These are phyloP conservation scores for Chloroceryle inda DNA, from an alignment of 2,797 vertebrate species.

Conservation along the genomic window DNA sequence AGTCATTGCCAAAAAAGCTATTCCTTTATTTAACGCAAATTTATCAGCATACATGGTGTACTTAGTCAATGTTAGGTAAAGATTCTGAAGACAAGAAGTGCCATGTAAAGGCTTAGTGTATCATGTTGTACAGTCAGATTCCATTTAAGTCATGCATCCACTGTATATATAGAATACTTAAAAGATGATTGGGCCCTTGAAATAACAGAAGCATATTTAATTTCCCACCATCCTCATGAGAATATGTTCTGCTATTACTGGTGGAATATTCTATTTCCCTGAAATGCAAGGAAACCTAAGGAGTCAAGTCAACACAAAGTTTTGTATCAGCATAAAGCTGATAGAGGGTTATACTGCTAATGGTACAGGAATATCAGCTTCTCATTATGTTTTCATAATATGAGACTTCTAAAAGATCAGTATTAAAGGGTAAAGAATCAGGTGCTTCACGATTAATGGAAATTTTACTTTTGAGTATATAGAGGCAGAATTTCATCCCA, in stretches of 20 bases:
- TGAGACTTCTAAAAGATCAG: not conserved
- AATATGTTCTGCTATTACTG: not conserved
- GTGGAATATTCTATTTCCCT: not conserved
- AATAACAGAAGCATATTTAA: not conserved
- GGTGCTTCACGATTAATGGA: not conserved
- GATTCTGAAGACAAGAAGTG: not conserved
- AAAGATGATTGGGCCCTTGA: not conserved
- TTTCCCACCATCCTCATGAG: not conserved
- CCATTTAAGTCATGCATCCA: not conserved
- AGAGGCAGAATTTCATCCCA: not conserved
- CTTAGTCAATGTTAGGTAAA: not conserved
- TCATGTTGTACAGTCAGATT: not conserved
- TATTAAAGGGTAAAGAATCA: not conserved
- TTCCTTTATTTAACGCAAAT: not conserved
- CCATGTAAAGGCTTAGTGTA: not conserved
- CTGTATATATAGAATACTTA: not conserved
- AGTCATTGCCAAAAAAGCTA: not conserved
- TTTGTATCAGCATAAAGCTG: not conserved
- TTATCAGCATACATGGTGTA: not conserved
- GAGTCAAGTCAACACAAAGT: not conserved
- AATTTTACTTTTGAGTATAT: not conserved
- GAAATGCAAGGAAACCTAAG: not conserved
- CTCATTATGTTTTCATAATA: not conserved
- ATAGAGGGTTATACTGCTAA: not conserved
- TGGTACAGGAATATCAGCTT: not conserved